Conservation (phyloP, 2,888 invertebrate genomes). For the Gymnosoma rotundatum region DNA sequence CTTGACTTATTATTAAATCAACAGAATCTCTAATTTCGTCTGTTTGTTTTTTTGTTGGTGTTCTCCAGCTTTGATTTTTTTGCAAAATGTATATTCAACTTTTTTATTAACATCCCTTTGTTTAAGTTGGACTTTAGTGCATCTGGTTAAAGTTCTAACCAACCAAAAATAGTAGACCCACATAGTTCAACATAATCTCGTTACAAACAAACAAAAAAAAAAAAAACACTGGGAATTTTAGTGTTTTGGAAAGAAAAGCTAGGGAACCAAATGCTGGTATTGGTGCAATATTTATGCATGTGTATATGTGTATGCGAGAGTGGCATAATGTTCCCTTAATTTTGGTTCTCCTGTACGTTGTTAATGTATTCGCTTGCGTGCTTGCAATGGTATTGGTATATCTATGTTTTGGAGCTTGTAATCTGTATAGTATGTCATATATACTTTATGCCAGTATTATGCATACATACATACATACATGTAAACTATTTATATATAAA, state of each 20-base stretch:
- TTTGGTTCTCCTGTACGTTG: conserved; percentile 9
- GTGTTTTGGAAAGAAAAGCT: not conserved
- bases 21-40: conserved; percentile 49
- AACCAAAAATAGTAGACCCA: conserved; percentile 46
- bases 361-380: conserved; percentile 29
- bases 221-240: conserved; percentile 32
- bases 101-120: conserved; percentile 40
- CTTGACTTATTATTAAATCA: conserved; percentile 59
- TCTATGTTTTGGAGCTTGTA: not conserved
- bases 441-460: not conserved
- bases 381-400: not conserved
- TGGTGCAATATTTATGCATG: not conserved
- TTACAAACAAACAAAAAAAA: conserved; percentile 67
- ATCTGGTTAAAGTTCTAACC: conserved; percentile 53
- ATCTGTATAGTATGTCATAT: conserved; percentile 3
- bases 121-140: conserved; percentile 45
- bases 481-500: not conserved
- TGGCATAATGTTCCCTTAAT: conserved; percentile 4
- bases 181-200: conserved; percentile 63
- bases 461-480: not conserved
- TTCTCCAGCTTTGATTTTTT: not conserved
- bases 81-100: conserved; percentile 12
- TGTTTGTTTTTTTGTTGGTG: not conserved
- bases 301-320: not conserved
- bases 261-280: not conserved